These are phyloP conservation scores for Tricholauxania praeusta DNA, from an alignment of 2,888 invertebrate species.

Conservation along the genomic window DNA sequence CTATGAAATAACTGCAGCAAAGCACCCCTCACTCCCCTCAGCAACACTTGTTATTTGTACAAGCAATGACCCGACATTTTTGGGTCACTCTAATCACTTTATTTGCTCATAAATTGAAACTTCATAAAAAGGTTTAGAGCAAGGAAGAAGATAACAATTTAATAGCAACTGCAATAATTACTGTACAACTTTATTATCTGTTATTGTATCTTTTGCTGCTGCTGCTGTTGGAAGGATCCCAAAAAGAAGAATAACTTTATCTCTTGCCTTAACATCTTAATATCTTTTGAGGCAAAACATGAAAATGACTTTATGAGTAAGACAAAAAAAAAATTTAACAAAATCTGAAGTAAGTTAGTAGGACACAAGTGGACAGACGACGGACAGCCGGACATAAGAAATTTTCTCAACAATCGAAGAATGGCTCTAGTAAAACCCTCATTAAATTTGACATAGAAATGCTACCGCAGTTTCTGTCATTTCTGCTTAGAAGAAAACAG, in stretches of 20 bases:
- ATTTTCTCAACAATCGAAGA: too few relatives aligned
- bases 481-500: too few relatives aligned
- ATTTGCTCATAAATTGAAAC: conserved; percentile 34
- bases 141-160: conserved; percentile 47
- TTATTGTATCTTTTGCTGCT: conserved; percentile 30
- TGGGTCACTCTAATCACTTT: conserved; percentile 33
- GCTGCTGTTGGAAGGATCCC: background rate
- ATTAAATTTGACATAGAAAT: conserved; percentile 50
- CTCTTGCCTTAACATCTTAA: background rate
- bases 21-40: too few relatives aligned
- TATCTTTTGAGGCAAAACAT: background rate
- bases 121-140: conserved; percentile 19
- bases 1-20: too few relatives aligned
- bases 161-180: conserved; percentile 57
- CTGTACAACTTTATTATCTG: conserved; percentile 57
- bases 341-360: too few relatives aligned
- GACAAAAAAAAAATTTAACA: too few relatives aligned
- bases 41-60: too few relatives aligned
- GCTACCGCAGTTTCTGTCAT: background rate
- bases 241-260: background rate
- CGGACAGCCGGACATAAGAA: too few relatives aligned
- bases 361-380: too few relatives aligned
- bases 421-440: conserved; percentile 53
- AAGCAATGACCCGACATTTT: background rate
- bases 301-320: conserved; percentile 30